Base-by-base conservation (phyloP, 2,113 vertebrate species). In the Cyprinodon tularosa region DNA sequence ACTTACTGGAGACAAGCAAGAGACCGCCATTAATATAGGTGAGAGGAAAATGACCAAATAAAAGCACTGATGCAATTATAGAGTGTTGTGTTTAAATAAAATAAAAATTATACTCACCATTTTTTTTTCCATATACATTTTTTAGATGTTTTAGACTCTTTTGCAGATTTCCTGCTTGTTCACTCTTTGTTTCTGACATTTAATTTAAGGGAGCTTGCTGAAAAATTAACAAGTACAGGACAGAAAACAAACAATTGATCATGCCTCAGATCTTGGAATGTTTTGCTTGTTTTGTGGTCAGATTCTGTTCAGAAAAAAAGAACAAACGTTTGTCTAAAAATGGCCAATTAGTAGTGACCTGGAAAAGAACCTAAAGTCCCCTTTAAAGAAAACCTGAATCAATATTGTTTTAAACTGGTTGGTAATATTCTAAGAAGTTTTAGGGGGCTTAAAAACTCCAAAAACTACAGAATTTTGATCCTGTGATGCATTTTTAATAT, bases 1-100 rank as follows among this genome's bases (percentile, higher is more conserved):
- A 86, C 93, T 99, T 89, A 99, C 98, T 0, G 97, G 98, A 57
- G 98, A 99, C 92, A 99, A 99, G 82, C 97, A 98, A 85, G 98
- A 99, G 93, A 99, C 98, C 0, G 97, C 97, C 83, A 95, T 99
- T 53, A 98, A 99, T 78, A 99, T 99, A 86, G 98, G 98, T 99
- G 94, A 81, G 86, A 39, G 14, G 29, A 6, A 69, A 42, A 45
- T 62, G 62, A 71, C 8, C 42, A 22, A n/a, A 45, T 50, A 29
- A 22, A 44, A 22, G n/a, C 40, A 63, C 72, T 76, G 77, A 84
- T 64, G 20, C 69, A 57, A 29, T 84, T 67, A 87, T 86, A 53
- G 44, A 75, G 4, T 29, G 29, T 71, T 67, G 5, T 42, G 42
- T 42, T 9, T 9, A 53, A 57, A 57, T 11, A 7, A 45, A 45